Conservation (phyloP, 2,113 vertebrate species). For the Pachyramphus minor region DNA sequence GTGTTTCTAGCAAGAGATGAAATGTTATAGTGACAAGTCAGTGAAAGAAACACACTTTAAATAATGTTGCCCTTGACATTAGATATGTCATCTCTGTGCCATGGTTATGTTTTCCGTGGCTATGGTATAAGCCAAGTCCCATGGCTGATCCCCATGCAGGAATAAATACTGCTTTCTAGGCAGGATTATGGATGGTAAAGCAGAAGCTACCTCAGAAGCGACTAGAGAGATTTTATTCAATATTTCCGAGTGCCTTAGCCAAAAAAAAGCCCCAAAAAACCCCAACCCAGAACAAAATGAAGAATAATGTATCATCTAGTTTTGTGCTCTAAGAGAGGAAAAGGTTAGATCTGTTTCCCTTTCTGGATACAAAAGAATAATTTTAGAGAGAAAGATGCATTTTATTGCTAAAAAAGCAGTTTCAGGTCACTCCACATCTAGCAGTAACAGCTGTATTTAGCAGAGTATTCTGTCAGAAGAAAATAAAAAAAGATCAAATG, state of each 20-base stretch:
- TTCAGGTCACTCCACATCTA: neutral
- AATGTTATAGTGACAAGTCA: neutral
- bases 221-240: neutral
- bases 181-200: neutral
- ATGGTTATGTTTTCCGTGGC: neutral
- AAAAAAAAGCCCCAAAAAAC: neutral
- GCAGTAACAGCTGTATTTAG: slow-evolving; percentile 25
- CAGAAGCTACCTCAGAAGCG: neutral
- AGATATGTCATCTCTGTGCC: neutral
- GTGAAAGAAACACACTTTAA: neutral
- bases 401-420: neutral
- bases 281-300: neutral
- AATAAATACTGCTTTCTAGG: neutral
- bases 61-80: neutral
- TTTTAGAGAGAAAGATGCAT: neutral
- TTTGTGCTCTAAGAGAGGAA: neutral
- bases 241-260: neutral
- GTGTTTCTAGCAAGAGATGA: neutral
- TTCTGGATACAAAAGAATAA: neutral
- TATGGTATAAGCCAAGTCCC: neutral
- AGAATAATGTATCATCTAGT: neutral
- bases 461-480: neutral
- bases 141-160: neutral
- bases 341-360: neutral
- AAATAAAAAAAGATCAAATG: slow-evolving; percentile 40